Evolutionary conservation across 2,797 vertebrate genomes (phyloP), one percentile per base, ranked within the genome.

Genomic region (Aulostomus chinensis): DNA sequence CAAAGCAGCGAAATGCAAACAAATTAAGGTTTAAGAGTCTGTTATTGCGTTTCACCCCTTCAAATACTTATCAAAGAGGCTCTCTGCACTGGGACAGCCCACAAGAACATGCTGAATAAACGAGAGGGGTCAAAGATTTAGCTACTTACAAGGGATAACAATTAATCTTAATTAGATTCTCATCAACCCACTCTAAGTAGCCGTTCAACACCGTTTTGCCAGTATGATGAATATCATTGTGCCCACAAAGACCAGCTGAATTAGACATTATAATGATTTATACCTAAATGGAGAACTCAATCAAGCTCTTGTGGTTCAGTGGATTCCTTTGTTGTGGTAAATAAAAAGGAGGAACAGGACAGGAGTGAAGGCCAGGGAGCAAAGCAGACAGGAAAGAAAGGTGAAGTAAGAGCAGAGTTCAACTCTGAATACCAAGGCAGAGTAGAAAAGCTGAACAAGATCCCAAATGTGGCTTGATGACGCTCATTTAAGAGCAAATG

Each of bases 1-100:
- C 72, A 76, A 73, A 74, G 42, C 43, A 8, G 39, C 68, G 59
- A 80, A 74, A 83, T 76, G 63, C 54, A 76, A 83, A 81, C 73
- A 81, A 78, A 81, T 68, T 72, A 53, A 34, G 58, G 61, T 77
- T 74, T 65, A 71, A 68, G 52, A 67, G 50, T 21, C 54, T 60
- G 63, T 78, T 71, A 76, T 60, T 68, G 70, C 58, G 68, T 83
- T 84, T 81, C 3, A 30, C 13, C 59, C 32, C 10, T 71, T 76
- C 45, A 80, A 84, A 81, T 74, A 81, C 81, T 70, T 58, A 82
- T 81, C 73, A 65, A 59, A 60, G 54, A 39, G 32, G 53, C 43
- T 57, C 48, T 41, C 32, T 45, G 42, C 54, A 55, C 49, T 43
- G 51, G 40, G 37, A 59, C 28, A 39, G 42, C 53, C 49, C 28